Conservation (phyloP, 2,797 vertebrate genomes). For the Hyperoplus lanceolatus region DNA sequence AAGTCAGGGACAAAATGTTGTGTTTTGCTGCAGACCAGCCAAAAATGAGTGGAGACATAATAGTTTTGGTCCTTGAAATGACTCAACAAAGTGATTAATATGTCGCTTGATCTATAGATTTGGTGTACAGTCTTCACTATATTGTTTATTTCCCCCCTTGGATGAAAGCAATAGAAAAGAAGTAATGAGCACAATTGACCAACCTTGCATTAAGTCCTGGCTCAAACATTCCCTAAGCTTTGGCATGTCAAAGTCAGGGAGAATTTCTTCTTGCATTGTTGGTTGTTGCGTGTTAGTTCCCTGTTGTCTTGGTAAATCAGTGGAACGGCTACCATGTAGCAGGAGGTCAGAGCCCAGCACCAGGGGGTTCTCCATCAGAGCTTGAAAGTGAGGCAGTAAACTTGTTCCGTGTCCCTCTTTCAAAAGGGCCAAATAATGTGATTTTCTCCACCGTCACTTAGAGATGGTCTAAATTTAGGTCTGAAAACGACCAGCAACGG, state of each 20-base stretch:
- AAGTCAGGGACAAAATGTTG: too few species aligned
- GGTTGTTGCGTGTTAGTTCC: slow-evolving; percentile 7
- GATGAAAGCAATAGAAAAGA: background rate
- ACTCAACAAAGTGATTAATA: background rate
- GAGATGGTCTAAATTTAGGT: slow-evolving; percentile 76
- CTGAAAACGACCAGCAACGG: slow-evolving; percentile 68
- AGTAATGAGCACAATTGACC: background rate
- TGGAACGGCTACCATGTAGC: slow-evolving; percentile 23
- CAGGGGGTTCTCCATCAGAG: slow-evolving; percentile 20
- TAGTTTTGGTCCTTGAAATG: background rate
- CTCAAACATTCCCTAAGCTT: background rate
- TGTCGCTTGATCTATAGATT: background rate
- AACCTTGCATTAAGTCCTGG: background rate
- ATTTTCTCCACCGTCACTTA: slow-evolving; percentile 52
- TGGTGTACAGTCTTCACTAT: background rate
- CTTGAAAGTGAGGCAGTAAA: slow-evolving; percentile 35
- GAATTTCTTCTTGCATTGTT: slow-evolving; percentile 10
- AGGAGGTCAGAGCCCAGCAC: slow-evolving; percentile 19
- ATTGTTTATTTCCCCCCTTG: background rate
- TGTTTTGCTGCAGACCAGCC: too few species aligned
- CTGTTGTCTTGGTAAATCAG: slow-evolving; percentile 28
- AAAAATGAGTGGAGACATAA: too few species aligned
- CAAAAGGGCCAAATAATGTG: slow-evolving; percentile 55
- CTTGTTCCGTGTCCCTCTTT: slow-evolving; percentile 34
- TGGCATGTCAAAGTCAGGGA: slow-evolving; percentile 6